Base-by-base conservation (phyloP, 2,888 invertebrate genomes). In the Rhingia rostrata region DNA sequence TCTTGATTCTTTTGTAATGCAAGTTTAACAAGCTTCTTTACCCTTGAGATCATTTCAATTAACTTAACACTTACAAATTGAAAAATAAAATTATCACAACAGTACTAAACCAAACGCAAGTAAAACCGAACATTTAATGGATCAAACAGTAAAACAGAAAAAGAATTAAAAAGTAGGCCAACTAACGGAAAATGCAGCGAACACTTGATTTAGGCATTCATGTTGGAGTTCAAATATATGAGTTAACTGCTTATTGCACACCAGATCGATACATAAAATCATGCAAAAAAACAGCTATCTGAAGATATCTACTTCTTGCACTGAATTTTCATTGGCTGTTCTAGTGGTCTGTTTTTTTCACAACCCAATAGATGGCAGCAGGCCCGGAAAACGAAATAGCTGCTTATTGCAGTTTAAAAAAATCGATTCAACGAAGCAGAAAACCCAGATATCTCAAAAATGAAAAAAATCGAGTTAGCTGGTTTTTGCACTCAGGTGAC, bases 161-260 rank as follows among this genome's bases (percentile, higher is more conserved):
- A 22, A 22, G 22, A 22, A 22, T 22, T 22, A 22, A 22, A 22
- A 22, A 22, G 22, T 22, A 22, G 22, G 22, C 22, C 22, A 9
- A 43, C n/a, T n/a, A 43, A 43, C 10, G n/a, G 43, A n/a, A 43
- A n/a, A n/a, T 43, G n/a, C n/a, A 43, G n/a, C 2, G 2, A 43
- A 43, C 10, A n/a, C 22, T 22, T 22, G 22, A 22, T n/a, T 43
- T 43, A n/a, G n/a, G 9, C n/a, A 43, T 4, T 9, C 43, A 43
- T 43, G 43, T 43, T 43, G 43, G n/a, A n/a, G 43, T 43, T 43
- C 43, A 43, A 43, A 43, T 43, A 43, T 43, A 43, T 43, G 43
- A 43, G 43, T 43, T 43, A 43, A n/a, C 43, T 43, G n/a, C 43
- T 43, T 43, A 43, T 43, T 43, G 43, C 43, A 9, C 43, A n/a